These are phyloP conservation scores for Percina caprodes DNA, from an alignment of 2,113 vertebrate species.

Conservation along the genomic window DNA sequence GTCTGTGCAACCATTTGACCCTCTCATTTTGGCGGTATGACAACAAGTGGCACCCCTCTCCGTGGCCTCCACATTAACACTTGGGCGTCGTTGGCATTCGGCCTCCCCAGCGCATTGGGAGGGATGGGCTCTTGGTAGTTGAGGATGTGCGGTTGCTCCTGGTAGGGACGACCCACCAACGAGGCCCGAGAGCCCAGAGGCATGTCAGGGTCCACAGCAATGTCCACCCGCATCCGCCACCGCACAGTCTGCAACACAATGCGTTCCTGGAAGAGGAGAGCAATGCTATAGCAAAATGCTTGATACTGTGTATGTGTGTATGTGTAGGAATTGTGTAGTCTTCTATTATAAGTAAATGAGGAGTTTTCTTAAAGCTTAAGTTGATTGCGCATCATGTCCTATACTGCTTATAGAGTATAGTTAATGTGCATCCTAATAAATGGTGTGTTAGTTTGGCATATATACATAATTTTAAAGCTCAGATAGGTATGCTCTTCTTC, in stretches of 20 bases:
- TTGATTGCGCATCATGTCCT: not conserved
- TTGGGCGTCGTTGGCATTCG: conserved; percentile 98
- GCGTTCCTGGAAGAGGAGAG: conserved; percentile 84
- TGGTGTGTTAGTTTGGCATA: not conserved
- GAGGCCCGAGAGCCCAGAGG: conserved; percentile 93
- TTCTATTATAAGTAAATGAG: not conserved
- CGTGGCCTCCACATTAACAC: conserved; percentile 99
- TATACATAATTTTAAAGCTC: not conserved
- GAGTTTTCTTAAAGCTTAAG: not conserved
- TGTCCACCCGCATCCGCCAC: conserved; percentile 99
- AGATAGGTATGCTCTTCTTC: not conserved
- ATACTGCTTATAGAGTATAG: not conserved
- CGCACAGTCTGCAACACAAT: conserved; percentile 97
- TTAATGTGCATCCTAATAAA: not conserved
- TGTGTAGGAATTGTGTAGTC: not conserved
- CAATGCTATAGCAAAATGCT: not conserved
- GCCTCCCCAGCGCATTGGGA: conserved; percentile 95
- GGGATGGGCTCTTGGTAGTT: conserved; percentile 98
- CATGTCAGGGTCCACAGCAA: conserved; percentile 93
- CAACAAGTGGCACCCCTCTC: conserved; percentile 92
- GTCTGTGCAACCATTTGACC: conserved; percentile 18
- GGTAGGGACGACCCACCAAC: conserved; percentile 92
- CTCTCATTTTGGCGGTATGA: conserved; percentile 92
- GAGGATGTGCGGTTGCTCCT: conserved; percentile 97
- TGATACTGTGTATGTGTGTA: not conserved